Evolutionary conservation across 2,888 invertebrate species (phyloP), one percentile per base, ranked within the genome.

Genomic region (Drosophila villosipedis): DNA sequence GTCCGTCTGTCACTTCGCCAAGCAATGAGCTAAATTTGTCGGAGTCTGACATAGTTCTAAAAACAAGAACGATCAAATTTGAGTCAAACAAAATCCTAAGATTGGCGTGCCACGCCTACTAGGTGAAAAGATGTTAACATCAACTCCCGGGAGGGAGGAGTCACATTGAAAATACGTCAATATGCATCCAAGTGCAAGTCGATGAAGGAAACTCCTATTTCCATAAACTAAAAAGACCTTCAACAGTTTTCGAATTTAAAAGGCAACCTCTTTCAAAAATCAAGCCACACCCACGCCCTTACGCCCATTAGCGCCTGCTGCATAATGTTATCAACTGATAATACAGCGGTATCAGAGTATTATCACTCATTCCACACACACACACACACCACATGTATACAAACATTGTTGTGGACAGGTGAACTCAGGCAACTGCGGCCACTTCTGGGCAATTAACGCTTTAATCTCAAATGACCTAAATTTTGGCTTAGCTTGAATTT

Each of bases 401-500:
- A 47, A 57, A 4, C 49, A 68, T 63, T 54, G 25, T 53, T 39
- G 52, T 16, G 58, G 9, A 58, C 35, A 53, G 9, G 33, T 50
- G 33, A 58, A 47, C 19, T 39, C 28, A n/a, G 41, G 16, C 30
- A 53, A 25, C 39, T 52, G 2, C 4, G 30, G n/a, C n/a, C 30
- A 30, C 30, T 30, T 30, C 30, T 7, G 30, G 30, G 30, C 49
- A 80, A 78, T 73, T 62, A 80, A 78, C 83, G 73, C 73, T 64
- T 71, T 49, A 65, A 68, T 58, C 67, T 58, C 63, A 28, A 78
- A 68, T 64, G 50, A 53, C 53, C 4, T 35, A 1, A 1, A 16
- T 33, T 33, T 59, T 50, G 35, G 41, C 35, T 35, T 28, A 7
- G 33, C 6, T 22, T 33, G 16, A 19, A 5, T 22, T 35, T 25